Conservation (phyloP, 2,888 invertebrate species). For the Dryobota labecula region DNA sequence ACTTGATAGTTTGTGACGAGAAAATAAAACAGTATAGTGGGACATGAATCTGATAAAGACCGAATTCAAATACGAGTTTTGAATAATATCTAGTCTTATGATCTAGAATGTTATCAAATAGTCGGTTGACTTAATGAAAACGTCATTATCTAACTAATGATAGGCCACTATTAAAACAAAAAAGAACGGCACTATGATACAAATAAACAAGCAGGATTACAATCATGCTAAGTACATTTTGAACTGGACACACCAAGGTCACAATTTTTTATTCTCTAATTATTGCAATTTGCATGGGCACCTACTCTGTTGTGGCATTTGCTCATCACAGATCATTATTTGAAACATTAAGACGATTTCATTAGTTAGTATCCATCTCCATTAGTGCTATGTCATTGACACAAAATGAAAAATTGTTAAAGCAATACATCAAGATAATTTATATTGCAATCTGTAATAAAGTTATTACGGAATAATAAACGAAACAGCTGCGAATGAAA, state of each 20-base stretch:
- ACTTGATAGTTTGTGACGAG: constrained; percentile 26
- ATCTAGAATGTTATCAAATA: constrained; percentile 1
- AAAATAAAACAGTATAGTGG: background rate
- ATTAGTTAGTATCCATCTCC: constrained; percentile 35
- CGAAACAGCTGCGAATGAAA: constrained; percentile 30
- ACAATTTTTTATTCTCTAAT: constrained; percentile 11
- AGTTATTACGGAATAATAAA: constrained; percentile 35
- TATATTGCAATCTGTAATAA: constrained; percentile 46
- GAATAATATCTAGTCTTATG: background rate
- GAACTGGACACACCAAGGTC: constrained; percentile 8
- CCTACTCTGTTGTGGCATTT: constrained; percentile 27
- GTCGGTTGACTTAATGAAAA: background rate
- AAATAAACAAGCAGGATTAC: constrained; percentile 5
- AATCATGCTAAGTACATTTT: constrained; percentile 15
- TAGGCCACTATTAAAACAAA: background rate
- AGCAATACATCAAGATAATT: constrained; percentile 51
- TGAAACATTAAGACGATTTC: constrained; percentile 26
- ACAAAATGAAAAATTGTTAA: constrained; percentile 39
- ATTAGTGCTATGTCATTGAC: constrained; percentile 46
- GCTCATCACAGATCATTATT: constrained; percentile 35
- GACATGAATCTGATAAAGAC: background rate
- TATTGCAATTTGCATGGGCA: constrained; percentile 34
- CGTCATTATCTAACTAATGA: background rate
- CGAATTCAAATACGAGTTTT: background rate
- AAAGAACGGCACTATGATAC: background rate